Base-by-base conservation (phyloP, 2,113 vertebrate genomes). In the Tupaia chinensis region DNA sequence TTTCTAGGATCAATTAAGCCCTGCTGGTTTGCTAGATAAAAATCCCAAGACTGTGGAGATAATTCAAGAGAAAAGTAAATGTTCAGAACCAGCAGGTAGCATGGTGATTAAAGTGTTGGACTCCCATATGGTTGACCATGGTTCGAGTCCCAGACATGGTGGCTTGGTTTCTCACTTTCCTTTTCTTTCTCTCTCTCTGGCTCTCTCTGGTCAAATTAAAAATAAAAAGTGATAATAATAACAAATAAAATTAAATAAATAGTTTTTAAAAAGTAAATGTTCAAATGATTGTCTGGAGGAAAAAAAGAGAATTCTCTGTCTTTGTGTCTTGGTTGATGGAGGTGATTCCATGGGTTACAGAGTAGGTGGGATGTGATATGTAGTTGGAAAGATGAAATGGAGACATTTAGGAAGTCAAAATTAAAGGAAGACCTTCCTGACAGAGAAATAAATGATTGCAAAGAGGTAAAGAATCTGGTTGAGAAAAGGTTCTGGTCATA, bases 251-350 rank as follows among this genome's bases (percentile, higher is more conserved):
- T 44, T 4, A 44, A 44, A 44, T 44, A 44, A 44, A 44, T 44
- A 44, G 44, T 44, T 44, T 44, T 44, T 44, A 61, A 56, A 85
- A 87, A 27, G 23, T 9, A 23, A 61, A 34, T 60, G 23, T 79
- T 86, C 66, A 79, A 91, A 79, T 81, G 89, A 74, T 94, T 91
- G 65, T 70, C n/a, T 69, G 58, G 69, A 16, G 32, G 80, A 86
- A 73, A 65, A 63, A 85, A 54, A 94, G 66, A 84, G 5, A 44
- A 25, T 1, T 85, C 34, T 29, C 27, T 72, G 29, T 74, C 63
- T n/a, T 70, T 87, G 81, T 68, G 53, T 13, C 20, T 72, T 80
- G 91, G 53, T 34, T 81, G 32, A 17, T 54, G 20, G 10, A 66
- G 4, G 29, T 1, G 29, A 44, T 84, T 85, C 44, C 10, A 1